Percentiles rank a stretch among this genome's conserved stretches.
phyloP scores from a whole-genome alignment of 2,797 vertebrate species.

The Orestias chungarensis region DNA sequence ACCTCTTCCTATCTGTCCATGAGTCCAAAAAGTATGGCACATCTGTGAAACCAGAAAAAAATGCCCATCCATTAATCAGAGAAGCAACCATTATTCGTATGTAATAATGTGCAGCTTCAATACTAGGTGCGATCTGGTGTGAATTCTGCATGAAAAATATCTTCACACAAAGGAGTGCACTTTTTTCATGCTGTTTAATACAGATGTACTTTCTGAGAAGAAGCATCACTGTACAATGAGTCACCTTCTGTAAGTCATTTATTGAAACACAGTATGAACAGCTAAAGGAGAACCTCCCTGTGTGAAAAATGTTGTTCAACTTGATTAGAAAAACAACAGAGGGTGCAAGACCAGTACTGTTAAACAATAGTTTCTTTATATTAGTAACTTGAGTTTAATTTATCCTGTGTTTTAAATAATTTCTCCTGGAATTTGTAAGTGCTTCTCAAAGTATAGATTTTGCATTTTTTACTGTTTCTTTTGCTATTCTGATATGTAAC shows the following conservation, averaged over 20 bases:
- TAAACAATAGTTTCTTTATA: no score
- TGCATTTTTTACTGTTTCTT: background rate
- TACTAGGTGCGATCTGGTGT: no score
- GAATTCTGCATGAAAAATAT: background rate
- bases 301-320: background rate
- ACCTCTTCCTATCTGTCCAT: background rate
- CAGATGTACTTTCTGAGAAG: background rate
- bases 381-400: no score
- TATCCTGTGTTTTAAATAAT: background rate
- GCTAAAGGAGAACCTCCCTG: background rate
- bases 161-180: background rate
- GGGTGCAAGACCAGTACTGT: background rate
- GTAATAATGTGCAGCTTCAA: background rate
- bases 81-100: background rate
- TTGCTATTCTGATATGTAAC: background rate
- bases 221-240: background rate
- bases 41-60: background rate
- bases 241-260: background rate
- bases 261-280: background rate
- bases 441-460: background rate
- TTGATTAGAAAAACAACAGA: background rate
- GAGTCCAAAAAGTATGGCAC: background rate
- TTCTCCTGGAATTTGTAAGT: background rate
- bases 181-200: no score
- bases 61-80: background rate